These are phyloP conservation scores for Stenodera caucasica DNA, from an alignment of 2,888 invertebrate species.

Conservation along the genomic window DNA sequence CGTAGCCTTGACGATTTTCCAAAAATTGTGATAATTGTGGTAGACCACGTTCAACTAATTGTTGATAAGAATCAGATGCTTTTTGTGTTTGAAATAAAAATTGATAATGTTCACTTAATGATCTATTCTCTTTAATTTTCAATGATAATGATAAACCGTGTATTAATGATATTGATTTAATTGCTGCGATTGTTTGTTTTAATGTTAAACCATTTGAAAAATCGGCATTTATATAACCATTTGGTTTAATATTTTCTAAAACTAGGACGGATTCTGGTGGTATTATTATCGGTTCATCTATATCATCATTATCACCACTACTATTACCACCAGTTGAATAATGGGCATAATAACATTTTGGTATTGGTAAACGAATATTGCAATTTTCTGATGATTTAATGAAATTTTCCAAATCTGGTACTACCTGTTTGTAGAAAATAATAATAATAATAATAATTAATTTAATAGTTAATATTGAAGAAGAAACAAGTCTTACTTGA, in stretches of 20 bases:
- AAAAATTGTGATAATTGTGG: constrained; percentile 76
- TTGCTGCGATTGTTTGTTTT: constrained; percentile 68
- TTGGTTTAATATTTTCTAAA: constrained; percentile 71
- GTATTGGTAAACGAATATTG: constrained; percentile 64
- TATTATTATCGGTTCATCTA: constrained; percentile 47
- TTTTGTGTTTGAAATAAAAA: constrained; percentile 78
- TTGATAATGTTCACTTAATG: constrained; percentile 61
- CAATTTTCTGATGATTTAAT: constrained; percentile 53
- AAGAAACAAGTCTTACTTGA: constrained; percentile 59
- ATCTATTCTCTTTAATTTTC: constrained; percentile 60
- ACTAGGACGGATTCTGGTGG: constrained; percentile 71
- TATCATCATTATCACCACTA: constrained; percentile 54
- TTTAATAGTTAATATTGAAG: not conserved
- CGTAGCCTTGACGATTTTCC: constrained; percentile 66
- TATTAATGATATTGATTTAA: constrained; percentile 70
- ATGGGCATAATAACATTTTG: constrained; percentile 69
- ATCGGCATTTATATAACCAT: constrained; percentile 67
- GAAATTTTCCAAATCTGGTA: constrained; percentile 70
- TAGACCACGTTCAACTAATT: constrained; percentile 74
- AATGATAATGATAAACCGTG: constrained; percentile 73
- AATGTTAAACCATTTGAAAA: constrained; percentile 70
- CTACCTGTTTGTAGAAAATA: constrained; percentile 58
- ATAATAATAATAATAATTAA: not conserved
- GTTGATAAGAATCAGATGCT: constrained; percentile 79
- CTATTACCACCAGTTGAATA: too few species aligned